Evolutionary conservation across 2,113 vertebrate genomes (phyloP), one percentile per base, ranked within the genome.

Genomic region (Okapia johnstoni): DNA sequence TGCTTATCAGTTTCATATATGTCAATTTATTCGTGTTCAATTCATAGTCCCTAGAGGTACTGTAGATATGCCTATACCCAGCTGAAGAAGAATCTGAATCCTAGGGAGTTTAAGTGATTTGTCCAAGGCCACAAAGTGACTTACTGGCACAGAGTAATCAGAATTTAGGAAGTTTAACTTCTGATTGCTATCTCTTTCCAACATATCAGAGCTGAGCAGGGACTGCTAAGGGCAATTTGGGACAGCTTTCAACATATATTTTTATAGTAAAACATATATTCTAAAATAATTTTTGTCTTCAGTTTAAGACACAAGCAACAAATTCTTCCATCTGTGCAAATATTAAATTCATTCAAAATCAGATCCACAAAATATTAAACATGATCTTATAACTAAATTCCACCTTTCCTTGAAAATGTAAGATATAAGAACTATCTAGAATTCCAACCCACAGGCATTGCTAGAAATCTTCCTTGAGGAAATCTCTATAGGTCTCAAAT

Each of bases 221-320:
- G 77, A 79, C n/a, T 57, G 48, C 81, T 61, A 77, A 6, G 73
- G 89, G 11, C 28, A 94, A 85, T 61, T 48, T 93, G 54, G n/a
- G 36, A 55, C 46, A 88, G 54, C 58, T 93, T 94, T 85, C 23
- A 70, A 40, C 36, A 60, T 50, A 1, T 50, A 80, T 79, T 80
- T 94, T 66, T 76, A 93, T 21, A 84, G 21, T 73, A 85, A 96
- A 93, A 96, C 19, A 89, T 50, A 85, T 5, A 96, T 33, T 84
- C 36, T 57, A 81, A 91, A 89, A 93, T 40, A 73, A 61, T 57
- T 92, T 84, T 92, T 90, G n/a, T 19, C 52, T 28, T 94, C 17
- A 88, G 30, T 83, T 90, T 85, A 95, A 94, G 87, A n/a, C 48
- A 85, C 86, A 97, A 79, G 25, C 25, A 90, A 73, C 46, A 96